phyloP scores from a whole-genome alignment of 2,113 vertebrate genomes.

The Oncorhynchus mykiss region DNA sequence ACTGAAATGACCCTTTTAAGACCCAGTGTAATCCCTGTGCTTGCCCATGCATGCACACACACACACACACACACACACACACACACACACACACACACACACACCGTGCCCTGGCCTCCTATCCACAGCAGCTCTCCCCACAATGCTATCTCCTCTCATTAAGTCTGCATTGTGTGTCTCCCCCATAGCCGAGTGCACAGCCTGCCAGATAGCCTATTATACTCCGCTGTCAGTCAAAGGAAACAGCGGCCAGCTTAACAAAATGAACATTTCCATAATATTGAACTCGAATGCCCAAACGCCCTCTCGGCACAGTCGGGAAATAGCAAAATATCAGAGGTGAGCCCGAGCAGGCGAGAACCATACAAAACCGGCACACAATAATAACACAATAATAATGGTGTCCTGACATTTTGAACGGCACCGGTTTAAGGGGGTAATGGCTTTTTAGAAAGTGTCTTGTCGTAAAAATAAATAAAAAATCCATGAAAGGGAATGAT shows the following conservation, averaged over 20 bases:
- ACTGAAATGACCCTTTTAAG: no score
- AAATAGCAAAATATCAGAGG: constrained; percentile 51
- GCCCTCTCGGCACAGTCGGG: constrained; percentile 21
- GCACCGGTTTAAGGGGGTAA: constrained; percentile 36
- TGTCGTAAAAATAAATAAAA: background rate
- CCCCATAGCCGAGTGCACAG: constrained; percentile 48
- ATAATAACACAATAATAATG: constrained; percentile 32
- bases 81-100: constrained; percentile 2
- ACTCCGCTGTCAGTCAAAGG: constrained; percentile 51
- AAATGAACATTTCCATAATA: constrained; percentile 66
- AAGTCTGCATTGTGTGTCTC: constrained; percentile 57
- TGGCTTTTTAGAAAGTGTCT: constrained; percentile 15
- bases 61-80: background rate
- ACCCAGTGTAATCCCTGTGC: no score
- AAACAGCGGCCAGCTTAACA: constrained; percentile 42
- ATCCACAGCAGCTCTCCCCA: constrained; percentile 20
- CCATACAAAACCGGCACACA: background rate
- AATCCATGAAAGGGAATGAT: background rate
- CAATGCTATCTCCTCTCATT: constrained; percentile 63
- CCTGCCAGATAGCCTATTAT: constrained; percentile 48
- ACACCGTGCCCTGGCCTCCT: constrained; percentile 1
- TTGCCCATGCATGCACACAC: background rate
- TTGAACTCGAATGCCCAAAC: constrained; percentile 37
- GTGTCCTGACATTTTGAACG: constrained; percentile 57
- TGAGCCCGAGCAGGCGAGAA: constrained; percentile 31